These are phyloP conservation scores for Delphinus delphis DNA, from an alignment of 2,113 vertebrate genomes.

Conservation along the genomic window DNA sequence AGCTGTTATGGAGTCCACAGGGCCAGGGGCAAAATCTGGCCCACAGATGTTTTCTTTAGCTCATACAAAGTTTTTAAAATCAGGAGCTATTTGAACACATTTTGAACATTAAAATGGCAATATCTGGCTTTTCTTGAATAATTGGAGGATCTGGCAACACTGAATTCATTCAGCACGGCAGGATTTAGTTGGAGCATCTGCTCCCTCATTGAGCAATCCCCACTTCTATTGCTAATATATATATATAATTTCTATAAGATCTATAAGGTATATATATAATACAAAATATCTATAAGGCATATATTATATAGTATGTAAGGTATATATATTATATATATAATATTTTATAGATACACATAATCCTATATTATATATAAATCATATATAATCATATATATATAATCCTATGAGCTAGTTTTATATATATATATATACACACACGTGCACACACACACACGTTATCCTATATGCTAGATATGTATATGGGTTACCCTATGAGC, in stretches of 20 bases:
- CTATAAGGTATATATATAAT: too few relatives aligned
- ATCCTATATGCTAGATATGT: background rate
- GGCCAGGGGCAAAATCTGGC: background rate
- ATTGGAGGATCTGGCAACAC: background rate
- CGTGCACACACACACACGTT: rapidly evolving
- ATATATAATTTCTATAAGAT: too few relatives aligned
- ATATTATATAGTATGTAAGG: too few relatives aligned
- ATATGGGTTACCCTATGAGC: background rate
- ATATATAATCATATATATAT: too few relatives aligned
- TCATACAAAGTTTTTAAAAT: background rate
- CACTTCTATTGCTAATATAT: background rate
- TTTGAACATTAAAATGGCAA: background rate
- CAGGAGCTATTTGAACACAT: background rate
- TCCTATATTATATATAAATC: too few relatives aligned
- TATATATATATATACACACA: rapidly evolving
- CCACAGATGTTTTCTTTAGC: background rate
- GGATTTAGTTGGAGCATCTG: background rate
- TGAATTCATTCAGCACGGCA: background rate
- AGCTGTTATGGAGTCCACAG: background rate
- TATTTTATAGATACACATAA: too few relatives aligned
- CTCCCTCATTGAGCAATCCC: rapidly evolving
- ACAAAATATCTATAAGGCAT: too few relatives aligned
- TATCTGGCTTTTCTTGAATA: background rate
- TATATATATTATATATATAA: too few relatives aligned
- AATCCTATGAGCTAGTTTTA: background rate